phyloP scores from a whole-genome alignment of 2,888 invertebrate species.

The Xestia xanthographa region DNA sequence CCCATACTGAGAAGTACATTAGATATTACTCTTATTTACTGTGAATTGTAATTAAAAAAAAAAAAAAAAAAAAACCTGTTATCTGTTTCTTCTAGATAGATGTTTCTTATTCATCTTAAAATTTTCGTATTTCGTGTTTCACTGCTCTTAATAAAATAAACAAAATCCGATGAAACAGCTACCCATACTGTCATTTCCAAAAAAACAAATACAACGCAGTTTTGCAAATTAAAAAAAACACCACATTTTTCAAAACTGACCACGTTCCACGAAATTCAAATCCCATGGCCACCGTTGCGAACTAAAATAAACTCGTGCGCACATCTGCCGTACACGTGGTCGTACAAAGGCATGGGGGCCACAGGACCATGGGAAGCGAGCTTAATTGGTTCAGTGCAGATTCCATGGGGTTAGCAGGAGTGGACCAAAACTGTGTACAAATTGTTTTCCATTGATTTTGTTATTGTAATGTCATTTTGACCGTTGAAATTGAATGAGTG shows the following conservation, averaged over 20 bases:
- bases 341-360: conserved; percentile 73
- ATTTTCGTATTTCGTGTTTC: neutral
- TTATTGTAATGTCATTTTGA: neutral
- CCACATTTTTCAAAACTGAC: conserved; percentile 24
- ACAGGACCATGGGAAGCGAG: conserved; percentile 69
- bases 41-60: too few relatives aligned
- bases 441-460: conserved; percentile 48
- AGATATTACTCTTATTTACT: neutral
- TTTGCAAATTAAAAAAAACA: neutral
- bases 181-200: neutral
- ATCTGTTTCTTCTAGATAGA: neutral
- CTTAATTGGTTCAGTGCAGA: conserved; percentile 63
- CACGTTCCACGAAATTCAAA: conserved; percentile 33
- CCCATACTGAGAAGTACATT: too few relatives aligned
- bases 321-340: conserved; percentile 86
- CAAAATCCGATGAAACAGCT: neutral
- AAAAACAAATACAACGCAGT: neutral
- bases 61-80: too few relatives aligned
- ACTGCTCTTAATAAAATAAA: neutral
- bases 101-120: neutral
- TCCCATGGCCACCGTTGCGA: conserved; percentile 58
- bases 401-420: conserved; percentile 49
- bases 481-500: neutral
- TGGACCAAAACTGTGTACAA: conserved; percentile 28
- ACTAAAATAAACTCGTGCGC: conserved; percentile 77